Conservation (phyloP, 2,113 vertebrate genomes). For the Felis chaus region DNA sequence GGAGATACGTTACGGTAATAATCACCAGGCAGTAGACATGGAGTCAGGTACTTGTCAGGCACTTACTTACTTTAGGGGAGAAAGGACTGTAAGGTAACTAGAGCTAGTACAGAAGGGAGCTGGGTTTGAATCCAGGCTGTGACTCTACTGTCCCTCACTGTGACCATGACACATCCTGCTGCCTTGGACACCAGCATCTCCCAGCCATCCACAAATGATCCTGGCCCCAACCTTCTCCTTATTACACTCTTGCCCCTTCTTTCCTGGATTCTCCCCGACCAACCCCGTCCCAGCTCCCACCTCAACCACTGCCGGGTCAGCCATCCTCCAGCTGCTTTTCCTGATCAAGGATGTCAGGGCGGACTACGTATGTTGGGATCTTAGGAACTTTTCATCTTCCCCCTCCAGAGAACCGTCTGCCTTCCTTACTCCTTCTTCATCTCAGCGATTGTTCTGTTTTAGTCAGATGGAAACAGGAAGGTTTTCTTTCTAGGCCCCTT, state of each 20-base stretch:
- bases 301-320: not conserved
- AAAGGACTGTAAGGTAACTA: too few relatives aligned
- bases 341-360: too few relatives aligned
- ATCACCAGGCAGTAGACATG: accelerated
- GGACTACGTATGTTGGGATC: accelerated
- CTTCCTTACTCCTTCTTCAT: not conserved
- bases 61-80: not conserved
- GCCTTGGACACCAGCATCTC: too few relatives aligned
- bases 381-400: accelerated
- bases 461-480: not conserved
- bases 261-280: not conserved
- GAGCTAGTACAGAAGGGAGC: not conserved
- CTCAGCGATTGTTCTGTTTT: not conserved
- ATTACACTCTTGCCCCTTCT: not conserved
- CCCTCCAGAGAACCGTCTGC: not conserved
- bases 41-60: not conserved
- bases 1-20: not conserved
- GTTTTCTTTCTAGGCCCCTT: not conserved
- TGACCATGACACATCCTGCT: too few relatives aligned
- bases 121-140: not conserved
- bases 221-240: not conserved
- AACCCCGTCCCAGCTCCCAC: too few relatives aligned
- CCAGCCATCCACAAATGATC: not conserved
- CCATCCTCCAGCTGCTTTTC: not conserved
- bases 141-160: not conserved